Base-by-base conservation (phyloP, 1,140 invertebrate genomes). In the Drosophila arawakana region DNA sequence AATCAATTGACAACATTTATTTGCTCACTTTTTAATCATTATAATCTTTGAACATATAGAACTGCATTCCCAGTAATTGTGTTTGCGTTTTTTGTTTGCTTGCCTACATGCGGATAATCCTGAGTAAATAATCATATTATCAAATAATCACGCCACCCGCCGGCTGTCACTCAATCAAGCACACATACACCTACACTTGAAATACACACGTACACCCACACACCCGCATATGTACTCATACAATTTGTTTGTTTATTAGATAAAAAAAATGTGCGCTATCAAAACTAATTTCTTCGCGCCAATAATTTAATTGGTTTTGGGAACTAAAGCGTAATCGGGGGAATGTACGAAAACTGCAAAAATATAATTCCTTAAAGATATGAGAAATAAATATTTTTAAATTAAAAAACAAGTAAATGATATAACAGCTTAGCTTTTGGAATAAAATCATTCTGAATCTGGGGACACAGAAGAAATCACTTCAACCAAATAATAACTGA, bases 111-210 rank as follows among this genome's bases (percentile, higher is more conserved):
- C 9, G 52, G 30, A 55, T 55, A 18, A 55, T 55, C 52, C 35
- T 9, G 8, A 57, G 8, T 25, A 57, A 39, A 41, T 11, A 57
- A 55, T 21, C 30, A 43, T 13, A 13, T 43, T n/a, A 43, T 21
- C 18, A 25, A 57, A 46, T 73, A 54, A 73, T 68, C 71, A 73
- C 71, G 71, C 71, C 71, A 73, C 71, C 55, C 63, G 25, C 55
- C 34, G 39, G 9, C 11, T 11, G 35, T 34, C 71, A 61, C 61
- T 41, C 57, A 69, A 68, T 39, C 11, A 63, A n/a, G 6, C 9
- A 57, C 15, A 13, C 50, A 58, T n/a, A 43, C 9, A 13, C 41
- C 3, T 15, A 59, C 41, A 30, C 10, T 21, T 2, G 2, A 21
- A 21, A 21, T 21, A 30, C 13, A 18, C 25, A 43, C 21, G 44